Evolutionary conservation across 2,888 invertebrate genomes (phyloP).

Genomic region (Pyrrhia umbra): DNA sequence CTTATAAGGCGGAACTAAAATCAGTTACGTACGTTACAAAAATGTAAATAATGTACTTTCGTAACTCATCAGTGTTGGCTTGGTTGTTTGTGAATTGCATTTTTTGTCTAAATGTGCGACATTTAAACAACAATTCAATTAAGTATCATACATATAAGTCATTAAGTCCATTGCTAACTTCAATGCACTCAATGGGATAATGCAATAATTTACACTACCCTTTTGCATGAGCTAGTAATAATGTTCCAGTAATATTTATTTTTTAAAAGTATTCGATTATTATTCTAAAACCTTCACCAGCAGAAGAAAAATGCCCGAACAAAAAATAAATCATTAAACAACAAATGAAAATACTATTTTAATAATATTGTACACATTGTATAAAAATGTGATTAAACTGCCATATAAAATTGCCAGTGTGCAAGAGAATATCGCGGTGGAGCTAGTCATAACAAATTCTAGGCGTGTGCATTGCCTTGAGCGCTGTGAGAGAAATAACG

Average conservation of each 20-base stretch:
- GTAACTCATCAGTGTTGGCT: not conserved
- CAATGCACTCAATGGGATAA: not conserved
- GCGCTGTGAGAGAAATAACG: conserved; percentile 49
- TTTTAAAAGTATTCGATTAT: no score
- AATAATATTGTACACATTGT: not conserved
- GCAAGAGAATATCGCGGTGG: conserved; percentile 29
- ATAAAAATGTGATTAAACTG: conserved; percentile 15
- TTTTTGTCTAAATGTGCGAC: not conserved
- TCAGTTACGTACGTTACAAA: conserved; percentile 27
- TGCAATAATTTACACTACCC: not conserved
- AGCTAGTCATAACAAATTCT: conserved; percentile 52
- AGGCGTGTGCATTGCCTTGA: conserved; percentile 49
- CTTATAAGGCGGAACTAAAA: conserved; percentile 36
- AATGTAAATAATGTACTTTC: conserved; percentile 13
- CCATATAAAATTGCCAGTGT: conserved; percentile 34
- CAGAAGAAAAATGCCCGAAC: not conserved
- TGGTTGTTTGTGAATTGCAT: not conserved
- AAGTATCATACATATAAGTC: not conserved
- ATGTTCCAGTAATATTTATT: no score
- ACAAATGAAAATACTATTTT: not conserved
- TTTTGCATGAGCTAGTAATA: not conserved
- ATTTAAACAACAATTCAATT: not conserved
- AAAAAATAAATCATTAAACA: not conserved
- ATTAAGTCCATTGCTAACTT: no score
- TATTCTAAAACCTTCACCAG: not conserved